A percentile compares a stretch with the other conserved stretches of the same genome.
phyloP scores from a whole-genome alignment of 2,113 vertebrate genomes.

The Oncorhynchus mykiss region DNA sequence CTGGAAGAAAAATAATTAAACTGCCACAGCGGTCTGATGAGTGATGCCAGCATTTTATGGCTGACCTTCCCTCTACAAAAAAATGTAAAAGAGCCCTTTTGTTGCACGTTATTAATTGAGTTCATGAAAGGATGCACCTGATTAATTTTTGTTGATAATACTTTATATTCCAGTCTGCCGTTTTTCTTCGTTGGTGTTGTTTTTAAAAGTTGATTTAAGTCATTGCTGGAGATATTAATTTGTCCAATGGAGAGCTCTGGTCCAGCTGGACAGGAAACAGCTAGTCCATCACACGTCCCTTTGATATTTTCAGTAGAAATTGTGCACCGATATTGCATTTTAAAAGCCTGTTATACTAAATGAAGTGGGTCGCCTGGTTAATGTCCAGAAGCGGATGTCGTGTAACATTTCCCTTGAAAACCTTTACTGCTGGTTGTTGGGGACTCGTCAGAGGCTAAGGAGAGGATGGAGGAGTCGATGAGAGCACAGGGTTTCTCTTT shows the following conservation, averaged over 20 bases:
- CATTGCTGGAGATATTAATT: conserved; percentile 88
- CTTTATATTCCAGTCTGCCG: conserved; percentile 94
- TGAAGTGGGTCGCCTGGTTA: no score
- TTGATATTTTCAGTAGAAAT: no score
- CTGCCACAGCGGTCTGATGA: conserved; percentile 99
- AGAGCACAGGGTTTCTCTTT: conserved; percentile 39
- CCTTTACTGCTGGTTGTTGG: no score
- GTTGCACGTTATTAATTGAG: conserved; percentile 99
- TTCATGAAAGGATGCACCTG: conserved; percentile 99
- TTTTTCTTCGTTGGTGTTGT: conserved; percentile 83
- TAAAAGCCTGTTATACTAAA: no score
- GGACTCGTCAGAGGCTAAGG: no score
- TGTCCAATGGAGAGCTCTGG: conserved; percentile 78
- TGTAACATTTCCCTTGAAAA: no score
- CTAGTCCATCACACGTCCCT: conserved; percentile 46
- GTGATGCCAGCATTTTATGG: conserved; percentile 98
- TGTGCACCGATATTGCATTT: no score
- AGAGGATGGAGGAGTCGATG: conserved; percentile 34
- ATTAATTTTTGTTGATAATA: conserved; percentile 99
- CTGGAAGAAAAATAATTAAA: conserved; percentile 99
- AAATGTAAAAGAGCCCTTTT: conserved; percentile 95
- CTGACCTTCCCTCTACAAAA: conserved; percentile 97
- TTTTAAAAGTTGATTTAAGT: conserved; percentile 96
- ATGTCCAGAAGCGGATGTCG: no score
- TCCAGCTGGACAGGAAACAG: conserved; percentile 55